A percentile compares a stretch with the other conserved stretches of the same genome.
These are phyloP conservation scores for Trididemnum miniatum DNA, from an alignment of 23 tunicate species.

Conservation along the genomic window DNA sequence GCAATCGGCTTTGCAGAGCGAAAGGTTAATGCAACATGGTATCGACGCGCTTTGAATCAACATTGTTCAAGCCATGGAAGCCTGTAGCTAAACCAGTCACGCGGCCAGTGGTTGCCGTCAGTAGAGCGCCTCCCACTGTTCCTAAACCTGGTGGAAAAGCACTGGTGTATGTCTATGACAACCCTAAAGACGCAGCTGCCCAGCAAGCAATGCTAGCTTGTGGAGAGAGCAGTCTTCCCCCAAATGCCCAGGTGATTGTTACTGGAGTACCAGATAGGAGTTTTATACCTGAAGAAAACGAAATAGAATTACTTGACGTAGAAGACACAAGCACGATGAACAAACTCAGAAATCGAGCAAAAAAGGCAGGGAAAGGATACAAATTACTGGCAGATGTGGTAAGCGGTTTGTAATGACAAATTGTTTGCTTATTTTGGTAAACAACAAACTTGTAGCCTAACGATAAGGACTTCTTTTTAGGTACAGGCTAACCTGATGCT, in stretches of 20 bases:
- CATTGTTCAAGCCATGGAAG: slow-evolving; percentile 22
- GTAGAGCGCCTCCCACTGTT: slow-evolving; percentile 26
- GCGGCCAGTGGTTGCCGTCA: neutral
- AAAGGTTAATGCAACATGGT: too few relatives aligned
- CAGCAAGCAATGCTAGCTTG: neutral
- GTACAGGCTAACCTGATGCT: too few relatives aligned
- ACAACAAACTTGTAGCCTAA: too few relatives aligned
- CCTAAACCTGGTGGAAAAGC: slow-evolving; percentile 67
- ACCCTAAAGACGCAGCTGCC: neutral
- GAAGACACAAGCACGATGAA: neutral
- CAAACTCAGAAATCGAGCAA: slow-evolving; percentile 38
- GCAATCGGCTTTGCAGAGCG: too few relatives aligned
- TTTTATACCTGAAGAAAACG: neutral
- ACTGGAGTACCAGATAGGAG: neutral
- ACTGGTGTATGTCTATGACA: slow-evolving; percentile 70
- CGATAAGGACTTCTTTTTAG: too few relatives aligned
- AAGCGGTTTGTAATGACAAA: slow-evolving; percentile 12
- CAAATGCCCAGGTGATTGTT: neutral
- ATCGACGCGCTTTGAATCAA: neutral
- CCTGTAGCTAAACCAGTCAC: slow-evolving; percentile 35
- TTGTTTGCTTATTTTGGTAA: too few relatives aligned
- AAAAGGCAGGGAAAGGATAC: slow-evolving; percentile 59
- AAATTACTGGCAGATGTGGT: slow-evolving; percentile 82
- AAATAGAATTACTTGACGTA: neutral
- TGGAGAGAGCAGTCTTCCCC: neutral